Percentiles rank a stretch among this genome's conserved stretches.
These are phyloP conservation scores for Neoarius graeffei DNA, from an alignment of 2,113 vertebrate genomes.

Conservation along the genomic window DNA sequence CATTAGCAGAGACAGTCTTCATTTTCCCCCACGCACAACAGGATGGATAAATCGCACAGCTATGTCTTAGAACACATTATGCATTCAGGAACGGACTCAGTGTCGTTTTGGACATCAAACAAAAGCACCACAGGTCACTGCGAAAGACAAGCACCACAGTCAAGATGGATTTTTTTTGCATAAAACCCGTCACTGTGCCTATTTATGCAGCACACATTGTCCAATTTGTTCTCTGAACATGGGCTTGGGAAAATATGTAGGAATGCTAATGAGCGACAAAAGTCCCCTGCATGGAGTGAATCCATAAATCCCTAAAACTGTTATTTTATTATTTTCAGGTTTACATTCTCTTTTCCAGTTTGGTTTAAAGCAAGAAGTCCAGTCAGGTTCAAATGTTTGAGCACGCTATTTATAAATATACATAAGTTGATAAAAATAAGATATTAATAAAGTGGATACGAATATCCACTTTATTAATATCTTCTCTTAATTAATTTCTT, in stretches of 20 bases:
- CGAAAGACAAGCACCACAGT: slow-evolving; percentile 27
- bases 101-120: slow-evolving; percentile 26
- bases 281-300: slow-evolving; percentile 17
- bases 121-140: slow-evolving; percentile 24
- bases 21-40: not conserved
- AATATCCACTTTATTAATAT: no score
- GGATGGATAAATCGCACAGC: not conserved
- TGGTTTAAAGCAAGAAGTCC: not conserved
- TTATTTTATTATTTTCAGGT: not conserved
- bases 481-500: no score
- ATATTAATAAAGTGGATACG: no score
- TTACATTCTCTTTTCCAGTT: not conserved
- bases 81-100: slow-evolving; percentile 16
- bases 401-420: not conserved
- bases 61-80: slow-evolving; percentile 34
- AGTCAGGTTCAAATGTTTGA: not conserved
- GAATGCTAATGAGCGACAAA: slow-evolving; percentile 35
- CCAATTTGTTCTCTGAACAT: slow-evolving; percentile 37
- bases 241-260: slow-evolving; percentile 9
- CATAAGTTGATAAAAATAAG: not conserved
- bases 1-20: slow-evolving; percentile 22
- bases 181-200: slow-evolving; percentile 2
- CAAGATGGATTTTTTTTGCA: slow-evolving; percentile 11
- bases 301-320: not conserved
- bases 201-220: slow-evolving; percentile 31